Conservation (phyloP, 2,888 invertebrate genomes). For the Eupeodes latifasciatus region DNA sequence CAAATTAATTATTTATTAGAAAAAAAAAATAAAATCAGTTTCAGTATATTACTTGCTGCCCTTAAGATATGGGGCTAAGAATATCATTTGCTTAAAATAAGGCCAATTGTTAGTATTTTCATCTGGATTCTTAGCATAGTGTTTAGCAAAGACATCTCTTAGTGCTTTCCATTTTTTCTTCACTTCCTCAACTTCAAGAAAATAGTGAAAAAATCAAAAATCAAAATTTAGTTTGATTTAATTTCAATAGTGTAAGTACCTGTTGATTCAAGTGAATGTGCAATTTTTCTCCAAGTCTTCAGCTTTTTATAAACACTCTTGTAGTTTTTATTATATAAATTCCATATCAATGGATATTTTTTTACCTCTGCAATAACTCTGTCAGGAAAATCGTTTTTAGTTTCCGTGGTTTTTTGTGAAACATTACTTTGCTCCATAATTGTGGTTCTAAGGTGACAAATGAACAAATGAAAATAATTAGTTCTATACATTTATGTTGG, state of each 20-base stretch:
- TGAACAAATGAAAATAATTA: background rate
- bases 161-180: constrained; percentile 18
- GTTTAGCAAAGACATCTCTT: background rate
- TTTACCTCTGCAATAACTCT: background rate
- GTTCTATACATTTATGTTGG: no score
- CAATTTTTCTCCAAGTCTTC: constrained; percentile 6
- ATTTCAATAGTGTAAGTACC: background rate
- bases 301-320: constrained; percentile 11
- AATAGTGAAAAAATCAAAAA: background rate
- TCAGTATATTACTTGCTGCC: background rate
- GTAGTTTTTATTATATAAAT: background rate
- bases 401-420: background rate
- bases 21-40: background rate
- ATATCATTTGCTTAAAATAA: background rate
- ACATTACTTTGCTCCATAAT: background rate
- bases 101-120: background rate
- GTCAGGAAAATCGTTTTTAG: background rate
- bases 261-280: background rate
- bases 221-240: background rate
- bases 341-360: constrained; percentile 11
- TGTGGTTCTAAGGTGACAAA: background rate
- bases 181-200: constrained; percentile 2
- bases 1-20: background rate
- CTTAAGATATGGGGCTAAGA: background rate
- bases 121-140: constrained; percentile 8